Conservation (phyloP, 2,113 vertebrate species). For the Ancistrus triradiatus region DNA sequence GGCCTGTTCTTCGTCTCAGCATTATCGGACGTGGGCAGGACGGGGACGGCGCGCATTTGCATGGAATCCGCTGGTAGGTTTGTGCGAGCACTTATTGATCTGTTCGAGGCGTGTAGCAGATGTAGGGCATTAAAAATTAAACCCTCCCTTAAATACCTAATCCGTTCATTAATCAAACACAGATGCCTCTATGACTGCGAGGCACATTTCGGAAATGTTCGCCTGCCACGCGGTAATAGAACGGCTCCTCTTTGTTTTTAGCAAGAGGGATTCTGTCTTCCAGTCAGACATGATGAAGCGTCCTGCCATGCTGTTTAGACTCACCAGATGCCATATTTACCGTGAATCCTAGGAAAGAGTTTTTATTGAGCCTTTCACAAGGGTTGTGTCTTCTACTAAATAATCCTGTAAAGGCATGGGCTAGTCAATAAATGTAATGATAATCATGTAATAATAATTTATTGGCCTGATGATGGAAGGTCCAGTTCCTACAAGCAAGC, state of each 20-base stretch:
- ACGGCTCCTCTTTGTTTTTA: conserved; percentile 34
- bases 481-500: too few species aligned
- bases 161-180: conserved; percentile 51
- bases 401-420: too few species aligned
- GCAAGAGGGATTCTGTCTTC: conserved; percentile 34
- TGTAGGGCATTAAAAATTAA: conserved; percentile 47
- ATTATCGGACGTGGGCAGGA: neutral
- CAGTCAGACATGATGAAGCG: conserved; percentile 12
- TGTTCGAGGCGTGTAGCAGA: conserved; percentile 41
- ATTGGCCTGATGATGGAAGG: too few species aligned
- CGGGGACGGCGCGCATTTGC: conserved; percentile 11
- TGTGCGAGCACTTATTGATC: conserved; percentile 39
- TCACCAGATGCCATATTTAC: conserved; percentile 16
- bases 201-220: conserved; percentile 38
- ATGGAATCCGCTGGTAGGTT: conserved; percentile 35
- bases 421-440: too few species aligned
- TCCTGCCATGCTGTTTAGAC: conserved; percentile 27
- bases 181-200: conserved; percentile 41
- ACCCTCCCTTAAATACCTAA: conserved; percentile 46
- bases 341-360: neutral
- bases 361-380: too few species aligned
- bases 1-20: conserved; percentile 3
- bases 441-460: too few species aligned
- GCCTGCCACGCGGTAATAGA: conserved; percentile 31
- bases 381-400: too few species aligned